Evolutionary conservation across 2,888 invertebrate species (phyloP).

Genomic region (Erebia aethiops): DNA sequence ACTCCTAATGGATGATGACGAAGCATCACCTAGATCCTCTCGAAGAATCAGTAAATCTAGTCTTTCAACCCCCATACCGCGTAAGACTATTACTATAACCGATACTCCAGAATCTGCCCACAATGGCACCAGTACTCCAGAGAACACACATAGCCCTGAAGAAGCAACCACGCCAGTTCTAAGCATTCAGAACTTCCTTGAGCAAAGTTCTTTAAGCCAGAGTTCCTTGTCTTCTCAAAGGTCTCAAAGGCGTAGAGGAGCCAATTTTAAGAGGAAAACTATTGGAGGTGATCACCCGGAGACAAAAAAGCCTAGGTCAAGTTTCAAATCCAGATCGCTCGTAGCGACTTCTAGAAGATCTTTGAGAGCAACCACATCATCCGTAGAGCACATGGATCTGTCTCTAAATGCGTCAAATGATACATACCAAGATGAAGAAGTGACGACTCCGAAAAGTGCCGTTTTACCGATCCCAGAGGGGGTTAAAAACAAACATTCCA

Average conservation of each 20-base stretch:
- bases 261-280: conserved; percentile 50
- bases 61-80: conserved; percentile 19
- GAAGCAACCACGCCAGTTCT: conserved; percentile 65
- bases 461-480: conserved; percentile 62
- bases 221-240: conserved; percentile 41
- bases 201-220: conserved; percentile 50
- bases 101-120: conserved; percentile 11
- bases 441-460: conserved; percentile 67
- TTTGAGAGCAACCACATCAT: conserved; percentile 42
- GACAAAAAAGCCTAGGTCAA: conserved; percentile 34
- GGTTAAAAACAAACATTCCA: conserved; percentile 74
- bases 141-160: conserved; percentile 56
- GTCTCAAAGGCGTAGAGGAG: neutral
- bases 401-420: conserved; percentile 43
- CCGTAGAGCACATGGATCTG: conserved; percentile 39
- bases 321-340: conserved; percentile 50
- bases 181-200: conserved; percentile 62
- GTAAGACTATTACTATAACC: conserved; percentile 28
- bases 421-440: conserved; percentile 48
- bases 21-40: conserved; percentile 44
- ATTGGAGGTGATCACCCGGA: conserved; percentile 19
- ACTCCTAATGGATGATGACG: conserved; percentile 49
- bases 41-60: conserved; percentile 25
- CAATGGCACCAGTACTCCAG: conserved; percentile 59
- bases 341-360: conserved; percentile 36